Evolutionary conservation across 1,140 invertebrate genomes (phyloP).

Genomic region (Pomacea maculata): DNA sequence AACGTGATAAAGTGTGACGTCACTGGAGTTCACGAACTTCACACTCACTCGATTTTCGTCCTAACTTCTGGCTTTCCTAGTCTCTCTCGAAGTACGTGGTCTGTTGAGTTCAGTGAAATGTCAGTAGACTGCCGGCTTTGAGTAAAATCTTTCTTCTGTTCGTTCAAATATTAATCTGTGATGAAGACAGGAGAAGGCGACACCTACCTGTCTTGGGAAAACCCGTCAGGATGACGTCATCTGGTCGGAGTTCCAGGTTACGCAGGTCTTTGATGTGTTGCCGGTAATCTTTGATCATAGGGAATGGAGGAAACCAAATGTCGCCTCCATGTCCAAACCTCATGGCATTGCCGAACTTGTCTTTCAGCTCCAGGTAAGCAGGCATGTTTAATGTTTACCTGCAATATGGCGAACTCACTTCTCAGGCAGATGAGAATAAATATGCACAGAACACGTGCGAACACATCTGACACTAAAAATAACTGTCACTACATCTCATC

Average conservation of each 20-base stretch:
- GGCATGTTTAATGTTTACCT: too few species aligned
- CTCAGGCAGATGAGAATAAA: too few species aligned
- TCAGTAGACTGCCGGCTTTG: not conserved
- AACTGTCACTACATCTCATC: too few species aligned
- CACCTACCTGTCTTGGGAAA: slow-evolving; percentile 28
- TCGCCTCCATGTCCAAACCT: not conserved
- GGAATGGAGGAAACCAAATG: not conserved
- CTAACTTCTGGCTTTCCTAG: too few species aligned
- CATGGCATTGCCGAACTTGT: slow-evolving; percentile 6
- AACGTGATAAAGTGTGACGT: not conserved
- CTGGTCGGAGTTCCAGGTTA: slow-evolving; percentile 21
- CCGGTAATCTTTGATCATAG: slow-evolving; percentile 2
- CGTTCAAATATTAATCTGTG: not conserved
- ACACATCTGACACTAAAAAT: too few species aligned
- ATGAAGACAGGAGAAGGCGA: not conserved
- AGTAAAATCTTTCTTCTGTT: not conserved
- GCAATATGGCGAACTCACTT: too few species aligned
- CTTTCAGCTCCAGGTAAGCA: slow-evolving; percentile 11
- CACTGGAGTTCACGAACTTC: not conserved
- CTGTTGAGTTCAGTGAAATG: not conserved
- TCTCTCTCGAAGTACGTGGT: not conserved
- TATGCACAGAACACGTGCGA: too few species aligned
- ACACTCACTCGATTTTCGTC: too few species aligned
- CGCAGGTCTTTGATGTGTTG: slow-evolving; percentile 9
- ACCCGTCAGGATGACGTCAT: slow-evolving; percentile 22